A percentile compares a stretch with the other conserved stretches of the same genome.
Evolutionary conservation across 2,113 vertebrate species (phyloP).

Genomic region (Lota lota): DNA sequence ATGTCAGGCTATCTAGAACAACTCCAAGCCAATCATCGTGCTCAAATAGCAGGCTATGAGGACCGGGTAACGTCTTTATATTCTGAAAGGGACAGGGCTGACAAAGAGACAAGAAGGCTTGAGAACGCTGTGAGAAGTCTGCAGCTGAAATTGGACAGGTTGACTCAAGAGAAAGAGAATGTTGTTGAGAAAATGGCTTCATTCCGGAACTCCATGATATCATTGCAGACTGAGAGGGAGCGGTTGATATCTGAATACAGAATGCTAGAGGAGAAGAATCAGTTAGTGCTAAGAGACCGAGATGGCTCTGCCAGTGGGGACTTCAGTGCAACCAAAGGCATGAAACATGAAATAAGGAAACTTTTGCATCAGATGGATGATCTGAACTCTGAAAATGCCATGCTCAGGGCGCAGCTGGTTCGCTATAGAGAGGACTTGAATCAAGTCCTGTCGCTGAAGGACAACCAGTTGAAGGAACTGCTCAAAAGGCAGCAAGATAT

Average conservation of each 20-base stretch:
- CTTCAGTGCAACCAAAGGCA: conserved; percentile 58
- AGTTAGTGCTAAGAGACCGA: conserved; percentile 53
- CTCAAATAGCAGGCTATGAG: conserved; percentile 74
- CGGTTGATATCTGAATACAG: conserved; percentile 70
- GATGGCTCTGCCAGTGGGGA: conserved; percentile 62
- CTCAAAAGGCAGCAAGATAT: conserved; percentile 81
- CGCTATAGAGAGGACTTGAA: conserved; percentile 86
- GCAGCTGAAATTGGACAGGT: conserved; percentile 61
- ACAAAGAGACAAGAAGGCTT: conserved; percentile 60
- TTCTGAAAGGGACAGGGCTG: conserved; percentile 61
- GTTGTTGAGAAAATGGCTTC: conserved; percentile 71
- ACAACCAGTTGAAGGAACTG: conserved; percentile 84
- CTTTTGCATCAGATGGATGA: conserved; percentile 82
- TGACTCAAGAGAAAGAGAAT: conserved; percentile 70
- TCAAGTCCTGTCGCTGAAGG: conserved; percentile 85
- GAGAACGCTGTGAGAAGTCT: conserved; percentile 69
- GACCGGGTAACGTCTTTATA: conserved; percentile 66
- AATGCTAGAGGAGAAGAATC: conserved; percentile 68
- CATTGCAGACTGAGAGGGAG: conserved; percentile 82
- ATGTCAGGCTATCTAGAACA: conserved; percentile 80
- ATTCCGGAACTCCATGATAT: conserved; percentile 78
- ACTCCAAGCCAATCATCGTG: conserved; percentile 73
- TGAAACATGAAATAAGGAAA: conserved; percentile 77
- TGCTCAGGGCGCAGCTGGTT: conserved; percentile 84
- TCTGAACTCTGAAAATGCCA: conserved; percentile 87